Conservation (phyloP, 2,113 vertebrate genomes). For the Pithys albifrons region DNA sequence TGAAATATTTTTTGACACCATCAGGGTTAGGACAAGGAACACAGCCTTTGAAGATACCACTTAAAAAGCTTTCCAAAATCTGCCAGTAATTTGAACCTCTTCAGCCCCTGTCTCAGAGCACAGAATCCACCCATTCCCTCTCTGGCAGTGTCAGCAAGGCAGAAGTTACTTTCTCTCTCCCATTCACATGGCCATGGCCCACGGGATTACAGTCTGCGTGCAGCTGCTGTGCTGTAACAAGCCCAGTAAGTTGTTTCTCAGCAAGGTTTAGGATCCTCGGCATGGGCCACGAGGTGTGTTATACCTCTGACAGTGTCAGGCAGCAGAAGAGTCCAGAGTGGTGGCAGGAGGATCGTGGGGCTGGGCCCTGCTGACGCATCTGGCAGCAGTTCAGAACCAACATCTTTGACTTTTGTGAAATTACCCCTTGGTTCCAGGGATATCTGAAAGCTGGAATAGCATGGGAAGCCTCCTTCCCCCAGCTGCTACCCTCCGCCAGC, state of each 20-base stretch:
- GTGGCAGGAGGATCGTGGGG: background rate
- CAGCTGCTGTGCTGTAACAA: background rate
- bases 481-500: background rate
- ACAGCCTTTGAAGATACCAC: slow-evolving; percentile 32
- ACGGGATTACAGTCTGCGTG: background rate
- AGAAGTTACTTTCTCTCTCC: background rate
- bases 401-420: background rate
- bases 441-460: background rate
- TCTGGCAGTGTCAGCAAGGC: background rate
- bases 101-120: background rate
- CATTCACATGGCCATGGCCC: background rate
- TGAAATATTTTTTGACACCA: slow-evolving; percentile 54
- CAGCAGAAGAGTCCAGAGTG: background rate
- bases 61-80: slow-evolving; percentile 54
- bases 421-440: background rate
- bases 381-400: background rate
- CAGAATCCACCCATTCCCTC: background rate
- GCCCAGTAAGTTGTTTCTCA: background rate
- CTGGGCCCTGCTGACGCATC: background rate
- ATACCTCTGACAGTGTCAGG: background rate
- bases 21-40: slow-evolving; percentile 30
- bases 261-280: background rate
- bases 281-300: background rate
- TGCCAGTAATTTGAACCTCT: slow-evolving; percentile 33
- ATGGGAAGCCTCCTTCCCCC: background rate